phyloP scores from a whole-genome alignment of 2,888 invertebrate species.

The Cordilura impudica region DNA sequence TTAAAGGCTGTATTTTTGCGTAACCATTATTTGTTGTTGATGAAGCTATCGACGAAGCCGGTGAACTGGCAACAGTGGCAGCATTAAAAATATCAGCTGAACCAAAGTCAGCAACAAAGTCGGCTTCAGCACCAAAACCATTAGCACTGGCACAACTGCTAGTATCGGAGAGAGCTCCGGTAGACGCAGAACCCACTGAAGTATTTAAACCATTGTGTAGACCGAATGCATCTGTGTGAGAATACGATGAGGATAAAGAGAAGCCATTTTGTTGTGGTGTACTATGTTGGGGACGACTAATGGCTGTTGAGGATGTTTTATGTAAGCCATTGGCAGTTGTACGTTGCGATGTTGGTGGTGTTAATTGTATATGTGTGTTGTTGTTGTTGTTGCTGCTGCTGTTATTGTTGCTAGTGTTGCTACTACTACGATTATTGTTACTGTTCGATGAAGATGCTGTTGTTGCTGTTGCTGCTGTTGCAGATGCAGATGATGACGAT shows the following conservation, averaged over 20 bases:
- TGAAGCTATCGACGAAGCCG: conserved; percentile 70
- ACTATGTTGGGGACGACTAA: conserved; percentile 74
- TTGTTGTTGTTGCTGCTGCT: conserved; percentile 15
- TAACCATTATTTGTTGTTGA: conserved; percentile 72
- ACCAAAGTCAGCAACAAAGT: conserved; percentile 85
- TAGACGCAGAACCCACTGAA: conserved; percentile 68
- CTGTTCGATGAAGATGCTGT: conserved; percentile 43
- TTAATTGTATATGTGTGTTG: conserved; percentile 69
- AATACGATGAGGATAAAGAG: conserved; percentile 40
- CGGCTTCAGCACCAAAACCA: conserved; percentile 78
- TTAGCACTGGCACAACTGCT: conserved; percentile 75
- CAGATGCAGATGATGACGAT: conserved; percentile 44
- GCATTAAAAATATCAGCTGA: conserved; percentile 86
- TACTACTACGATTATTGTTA: conserved; percentile 44
- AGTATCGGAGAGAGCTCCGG: conserved; percentile 73
- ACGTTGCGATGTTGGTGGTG: conserved; percentile 76
- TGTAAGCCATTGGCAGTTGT: conserved; percentile 73
- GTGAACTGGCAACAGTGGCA: conserved; percentile 78
- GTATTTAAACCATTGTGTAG: conserved; percentile 71
- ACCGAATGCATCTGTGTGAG: conserved; percentile 67
- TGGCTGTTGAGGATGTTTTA: conserved; percentile 72
- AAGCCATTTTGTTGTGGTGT: conserved; percentile 65
- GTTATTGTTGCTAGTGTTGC: conserved; percentile 49
- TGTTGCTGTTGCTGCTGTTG: conserved; percentile 43
- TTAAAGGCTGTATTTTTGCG: conserved; percentile 74